A percentile compares a stretch with the other conserved stretches of the same genome.
These are phyloP conservation scores for Lepilemur septentrionalis DNA, from an alignment of 2,797 vertebrate genomes.

Conservation along the genomic window DNA sequence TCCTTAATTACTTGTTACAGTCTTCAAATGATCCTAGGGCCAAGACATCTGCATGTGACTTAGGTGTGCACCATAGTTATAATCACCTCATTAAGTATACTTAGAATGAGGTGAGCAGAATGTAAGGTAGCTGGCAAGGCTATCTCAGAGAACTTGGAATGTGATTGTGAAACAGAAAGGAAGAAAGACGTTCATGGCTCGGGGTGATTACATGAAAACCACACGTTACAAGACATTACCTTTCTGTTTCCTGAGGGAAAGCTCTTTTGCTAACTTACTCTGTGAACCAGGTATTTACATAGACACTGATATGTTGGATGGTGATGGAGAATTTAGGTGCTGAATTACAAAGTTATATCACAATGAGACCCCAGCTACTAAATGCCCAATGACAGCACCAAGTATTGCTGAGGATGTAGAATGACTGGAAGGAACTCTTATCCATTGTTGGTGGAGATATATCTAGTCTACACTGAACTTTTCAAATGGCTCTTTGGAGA, in stretches of 20 bases:
- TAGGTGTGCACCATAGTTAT: neutral
- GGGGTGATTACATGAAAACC: neutral
- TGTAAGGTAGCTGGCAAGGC: neutral
- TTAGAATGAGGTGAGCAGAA: neutral
- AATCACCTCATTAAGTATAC: neutral
- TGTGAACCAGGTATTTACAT: neutral
- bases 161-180: neutral
- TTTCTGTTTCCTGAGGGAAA: neutral
- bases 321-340: neutral
- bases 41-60: constrained; percentile 15
- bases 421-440: neutral
- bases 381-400: neutral
- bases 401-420: neutral
- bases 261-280: neutral
- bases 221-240: neutral
- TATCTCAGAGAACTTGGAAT: neutral
- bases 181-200: neutral
- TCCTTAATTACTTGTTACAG: neutral
- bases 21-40: neutral
- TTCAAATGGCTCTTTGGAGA: neutral
- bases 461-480: no score
- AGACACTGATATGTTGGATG: neutral
- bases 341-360: neutral
- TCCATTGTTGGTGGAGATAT: neutral
- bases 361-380: neutral